Evolutionary conservation across 2,113 vertebrate species (phyloP).

Genomic region (Sturnus vulgaris): DNA sequence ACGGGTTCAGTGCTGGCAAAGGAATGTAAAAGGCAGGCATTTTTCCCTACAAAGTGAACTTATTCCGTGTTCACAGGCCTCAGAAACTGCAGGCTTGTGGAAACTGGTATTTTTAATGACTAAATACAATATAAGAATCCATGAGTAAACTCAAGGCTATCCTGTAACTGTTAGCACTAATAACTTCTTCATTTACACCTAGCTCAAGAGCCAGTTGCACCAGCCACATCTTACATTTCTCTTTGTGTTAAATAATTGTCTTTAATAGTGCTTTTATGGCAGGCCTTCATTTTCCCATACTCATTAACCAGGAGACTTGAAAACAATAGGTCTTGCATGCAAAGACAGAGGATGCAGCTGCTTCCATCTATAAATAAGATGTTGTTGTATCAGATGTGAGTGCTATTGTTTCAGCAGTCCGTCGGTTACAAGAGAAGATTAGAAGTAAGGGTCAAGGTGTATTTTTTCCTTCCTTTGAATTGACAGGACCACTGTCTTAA

Average conservation of each 20-base stretch:
- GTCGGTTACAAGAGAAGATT: not conserved
- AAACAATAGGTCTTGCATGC: conserved; percentile 34
- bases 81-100: not conserved
- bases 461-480: not conserved
- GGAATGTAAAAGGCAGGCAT: not conserved
- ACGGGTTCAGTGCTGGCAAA: not conserved
- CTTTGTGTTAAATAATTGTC: not conserved
- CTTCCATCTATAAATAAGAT: conserved; percentile 48
- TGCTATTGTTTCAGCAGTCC: conserved; percentile 8
- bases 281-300: not conserved
- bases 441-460: conserved; percentile 9
- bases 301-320: conserved; percentile 1
- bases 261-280: not conserved
- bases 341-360: conserved; percentile 57
- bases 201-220: not conserved
- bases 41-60: not conserved
- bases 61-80: not conserved
- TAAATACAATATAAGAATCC: not conserved
- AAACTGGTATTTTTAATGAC: not conserved
- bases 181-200: not conserved
- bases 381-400: not conserved
- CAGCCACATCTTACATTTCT: not conserved
- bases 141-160: not conserved
- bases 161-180: not conserved
- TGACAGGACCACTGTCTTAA: not conserved